A percentile compares a stretch with the other conserved stretches of the same genome.
Evolutionary conservation across 2,113 vertebrate species (phyloP).

Genomic region (Nesogale talazaci): DNA sequence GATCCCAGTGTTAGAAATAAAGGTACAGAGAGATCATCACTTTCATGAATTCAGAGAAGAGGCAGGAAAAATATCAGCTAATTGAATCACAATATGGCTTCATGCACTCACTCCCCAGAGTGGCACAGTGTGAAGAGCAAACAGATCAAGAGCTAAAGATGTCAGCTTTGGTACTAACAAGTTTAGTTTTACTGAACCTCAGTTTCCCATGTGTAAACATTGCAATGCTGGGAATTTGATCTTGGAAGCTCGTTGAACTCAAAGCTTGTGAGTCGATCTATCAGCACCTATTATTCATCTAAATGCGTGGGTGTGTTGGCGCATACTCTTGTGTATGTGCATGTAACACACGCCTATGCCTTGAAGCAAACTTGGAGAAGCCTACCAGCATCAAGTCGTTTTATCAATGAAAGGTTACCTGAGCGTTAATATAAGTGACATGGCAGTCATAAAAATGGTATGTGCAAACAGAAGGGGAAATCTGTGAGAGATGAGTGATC

Average conservation of each 20-base stretch:
- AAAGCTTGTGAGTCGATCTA: neutral
- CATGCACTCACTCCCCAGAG: neutral
- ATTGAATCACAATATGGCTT: neutral
- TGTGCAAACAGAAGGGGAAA: neutral
- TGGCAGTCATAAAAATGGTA: neutral
- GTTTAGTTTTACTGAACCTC: neutral
- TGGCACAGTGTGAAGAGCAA: neutral
- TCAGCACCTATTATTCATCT: neutral
- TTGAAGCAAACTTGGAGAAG: neutral
- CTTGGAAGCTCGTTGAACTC: neutral
- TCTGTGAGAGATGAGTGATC: neutral
- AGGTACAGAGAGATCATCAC: neutral
- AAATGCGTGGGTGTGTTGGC: neutral
- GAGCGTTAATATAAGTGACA: neutral
- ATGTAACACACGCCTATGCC: neutral
- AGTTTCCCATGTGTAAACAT: neutral
- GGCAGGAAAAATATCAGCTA: constrained; percentile 2
- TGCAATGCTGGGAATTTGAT: neutral
- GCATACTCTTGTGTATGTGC: neutral
- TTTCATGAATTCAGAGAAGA: constrained; percentile 18
- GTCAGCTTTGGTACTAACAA: neutral
- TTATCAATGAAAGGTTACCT: neutral
- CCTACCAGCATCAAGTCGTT: neutral
- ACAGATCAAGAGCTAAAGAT: neutral
- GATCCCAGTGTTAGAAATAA: constrained; percentile 40